Evolutionary conservation across 1,140 invertebrate genomes (phyloP).

Genomic region (Ceratoteleas bidentatus): DNA sequence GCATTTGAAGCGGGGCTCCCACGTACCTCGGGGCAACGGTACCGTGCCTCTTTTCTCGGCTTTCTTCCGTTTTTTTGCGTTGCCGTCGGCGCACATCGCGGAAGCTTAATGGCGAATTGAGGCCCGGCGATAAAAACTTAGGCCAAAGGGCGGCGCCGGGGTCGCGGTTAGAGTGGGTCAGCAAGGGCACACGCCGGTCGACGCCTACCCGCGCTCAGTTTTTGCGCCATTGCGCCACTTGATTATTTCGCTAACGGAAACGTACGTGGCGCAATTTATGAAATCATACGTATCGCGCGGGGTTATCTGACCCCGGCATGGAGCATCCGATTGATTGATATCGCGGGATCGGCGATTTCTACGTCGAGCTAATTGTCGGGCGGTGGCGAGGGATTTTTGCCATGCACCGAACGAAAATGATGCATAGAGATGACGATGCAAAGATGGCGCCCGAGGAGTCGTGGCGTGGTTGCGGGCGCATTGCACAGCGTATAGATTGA

Average conservation of each 20-base stretch:
- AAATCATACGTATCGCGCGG: constrained; percentile 36
- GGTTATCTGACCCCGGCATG: constrained; percentile 22
- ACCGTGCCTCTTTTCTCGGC: constrained; percentile 14
- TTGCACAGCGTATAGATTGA: not conserved
- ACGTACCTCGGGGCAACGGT: constrained; percentile 59
- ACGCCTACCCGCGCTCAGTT: constrained; percentile 43
- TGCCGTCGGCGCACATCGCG: constrained; percentile 35
- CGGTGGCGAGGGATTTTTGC: no score
- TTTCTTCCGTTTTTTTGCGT: no score
- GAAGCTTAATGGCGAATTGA: constrained; percentile 49
- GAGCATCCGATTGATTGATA: no score
- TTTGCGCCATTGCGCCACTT: constrained; percentile 29
- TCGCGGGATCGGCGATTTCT: no score
- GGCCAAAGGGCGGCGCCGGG: constrained; percentile 2
- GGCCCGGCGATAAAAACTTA: constrained; percentile 24
- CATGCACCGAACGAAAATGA: no score
- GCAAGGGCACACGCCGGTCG: constrained; percentile 57
- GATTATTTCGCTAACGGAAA: constrained; percentile 41
- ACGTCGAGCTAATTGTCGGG: no score
- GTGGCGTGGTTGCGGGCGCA: no score
- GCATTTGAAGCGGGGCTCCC: constrained; percentile 46
- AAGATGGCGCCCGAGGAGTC: no score
- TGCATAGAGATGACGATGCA: no score
- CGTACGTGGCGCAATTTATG: constrained; percentile 24
- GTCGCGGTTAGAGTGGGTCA: constrained; percentile 71